phyloP scores from a whole-genome alignment of 2,113 vertebrate genomes.

The Hippotragus niger region DNA sequence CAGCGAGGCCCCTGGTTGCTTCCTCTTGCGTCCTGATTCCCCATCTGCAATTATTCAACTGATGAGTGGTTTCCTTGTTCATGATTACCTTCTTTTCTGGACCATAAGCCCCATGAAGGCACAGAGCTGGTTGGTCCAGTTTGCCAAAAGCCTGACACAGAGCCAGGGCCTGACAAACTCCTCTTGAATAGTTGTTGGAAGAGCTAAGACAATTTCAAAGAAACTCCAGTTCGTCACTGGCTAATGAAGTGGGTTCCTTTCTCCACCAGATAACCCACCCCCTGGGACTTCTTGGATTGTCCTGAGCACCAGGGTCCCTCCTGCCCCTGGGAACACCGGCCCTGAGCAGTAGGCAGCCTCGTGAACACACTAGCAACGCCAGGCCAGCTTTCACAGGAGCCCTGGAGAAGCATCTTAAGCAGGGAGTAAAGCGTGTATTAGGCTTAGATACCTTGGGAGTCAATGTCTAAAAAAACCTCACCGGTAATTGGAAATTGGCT shows the following conservation, averaged over 20 bases:
- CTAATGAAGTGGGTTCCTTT: not conserved
- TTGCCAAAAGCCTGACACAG: not conserved
- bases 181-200: not conserved
- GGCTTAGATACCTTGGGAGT: not conserved
- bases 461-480: not conserved
- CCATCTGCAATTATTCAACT: fast-evolving
- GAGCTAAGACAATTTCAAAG: not conserved
- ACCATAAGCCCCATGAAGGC: not conserved
- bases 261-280: not conserved
- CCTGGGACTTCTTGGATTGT: not conserved
- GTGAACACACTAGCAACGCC: fast-evolving
- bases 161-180: not conserved
- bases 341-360: not conserved
- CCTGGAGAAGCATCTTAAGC: not conserved
- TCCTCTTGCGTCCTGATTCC: not conserved
- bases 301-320: not conserved
- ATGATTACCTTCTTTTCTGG: not conserved
- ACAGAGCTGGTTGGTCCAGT: not conserved
- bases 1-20: fast-evolving
- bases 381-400: not conserved
- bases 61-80: not conserved
- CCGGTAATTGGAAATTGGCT: not conserved
- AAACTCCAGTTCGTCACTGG: not conserved
- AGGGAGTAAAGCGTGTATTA: not conserved
- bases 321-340: not conserved